phyloP scores from a whole-genome alignment of 2,888 invertebrate species.

The Synergus gifuensis region DNA sequence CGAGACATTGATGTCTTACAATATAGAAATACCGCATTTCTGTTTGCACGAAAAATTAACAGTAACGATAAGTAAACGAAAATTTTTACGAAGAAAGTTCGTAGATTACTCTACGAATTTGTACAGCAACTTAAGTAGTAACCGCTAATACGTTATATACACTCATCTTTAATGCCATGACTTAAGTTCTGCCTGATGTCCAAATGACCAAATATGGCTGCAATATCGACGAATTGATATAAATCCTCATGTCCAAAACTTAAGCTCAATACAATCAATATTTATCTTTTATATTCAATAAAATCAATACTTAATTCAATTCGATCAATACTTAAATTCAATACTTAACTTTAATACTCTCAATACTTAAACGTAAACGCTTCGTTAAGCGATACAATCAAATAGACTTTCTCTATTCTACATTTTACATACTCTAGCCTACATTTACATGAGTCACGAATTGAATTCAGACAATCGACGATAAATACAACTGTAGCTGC shows the following conservation, averaged over 20 bases:
- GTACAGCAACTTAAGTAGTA: constrained; percentile 25
- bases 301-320: constrained; percentile 1
- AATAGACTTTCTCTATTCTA: constrained; percentile 22
- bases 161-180: constrained; percentile 16
- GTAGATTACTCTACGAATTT: constrained; percentile 26
- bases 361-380: background rate
- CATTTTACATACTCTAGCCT: background rate
- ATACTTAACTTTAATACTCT: constrained; percentile 3
- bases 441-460: background rate
- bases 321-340: constrained; percentile 8
- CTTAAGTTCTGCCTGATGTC: constrained; percentile 21
- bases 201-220: constrained; percentile 32
- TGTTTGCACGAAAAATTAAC: constrained; percentile 39
- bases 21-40: constrained; percentile 31
- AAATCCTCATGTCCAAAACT: background rate
- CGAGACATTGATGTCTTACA: constrained; percentile 32
- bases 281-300: background rate
- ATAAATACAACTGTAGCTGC: constrained; percentile 38
- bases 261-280: constrained; percentile 3
- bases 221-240: constrained; percentile 24
- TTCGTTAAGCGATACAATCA: background rate
- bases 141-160: constrained; percentile 15
- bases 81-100: background rate
- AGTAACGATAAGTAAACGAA: constrained; percentile 4
- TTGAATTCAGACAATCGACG: background rate